Percentiles rank a stretch among this genome's conserved stretches.
phyloP scores from a whole-genome alignment of 1,140 invertebrate species.

The Adelges cooleyi region DNA sequence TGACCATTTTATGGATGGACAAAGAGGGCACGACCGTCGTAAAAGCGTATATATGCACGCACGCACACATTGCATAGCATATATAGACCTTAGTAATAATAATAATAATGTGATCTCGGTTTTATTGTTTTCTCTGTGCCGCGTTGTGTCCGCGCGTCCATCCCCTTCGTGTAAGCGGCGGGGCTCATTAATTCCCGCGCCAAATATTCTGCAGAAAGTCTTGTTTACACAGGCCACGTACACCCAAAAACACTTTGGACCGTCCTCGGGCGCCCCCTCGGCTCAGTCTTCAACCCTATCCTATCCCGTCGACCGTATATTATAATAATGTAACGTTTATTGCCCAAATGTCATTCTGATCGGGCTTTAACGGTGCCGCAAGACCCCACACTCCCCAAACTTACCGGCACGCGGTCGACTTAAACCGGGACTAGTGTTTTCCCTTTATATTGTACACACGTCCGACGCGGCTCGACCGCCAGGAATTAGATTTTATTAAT shows the following conservation, averaged over 20 bases:
- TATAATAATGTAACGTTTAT: slow-evolving; percentile 1
- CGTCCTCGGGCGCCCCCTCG: background rate
- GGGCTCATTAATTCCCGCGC: slow-evolving; percentile 23
- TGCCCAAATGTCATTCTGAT: slow-evolving; percentile 21
- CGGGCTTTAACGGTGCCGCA: slow-evolving; percentile 10
- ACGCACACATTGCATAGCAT: background rate
- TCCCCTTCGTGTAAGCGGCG: slow-evolving; percentile 4
- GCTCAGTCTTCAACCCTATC: background rate
- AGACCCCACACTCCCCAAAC: background rate
- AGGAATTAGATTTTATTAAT: too few species aligned
- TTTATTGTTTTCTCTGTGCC: slow-evolving; percentile 22
- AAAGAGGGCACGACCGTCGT: slow-evolving; percentile 16
- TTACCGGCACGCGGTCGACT: too few species aligned
- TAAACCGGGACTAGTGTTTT: background rate
- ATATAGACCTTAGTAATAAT: too few species aligned
- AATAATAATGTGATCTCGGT: slow-evolving; percentile 1
- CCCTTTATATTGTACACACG: too few species aligned
- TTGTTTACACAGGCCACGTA: slow-evolving; percentile 25
- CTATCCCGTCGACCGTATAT: background rate
- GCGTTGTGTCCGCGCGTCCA: background rate
- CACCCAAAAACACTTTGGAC: slow-evolving; percentile 21
- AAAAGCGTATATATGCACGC: background rate
- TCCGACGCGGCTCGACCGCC: too few species aligned
- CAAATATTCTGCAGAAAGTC: slow-evolving; percentile 20
- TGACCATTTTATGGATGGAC: slow-evolving; percentile 27